These are phyloP conservation scores for Prinia subflava DNA, from an alignment of 2,113 vertebrate species.

Conservation along the genomic window DNA sequence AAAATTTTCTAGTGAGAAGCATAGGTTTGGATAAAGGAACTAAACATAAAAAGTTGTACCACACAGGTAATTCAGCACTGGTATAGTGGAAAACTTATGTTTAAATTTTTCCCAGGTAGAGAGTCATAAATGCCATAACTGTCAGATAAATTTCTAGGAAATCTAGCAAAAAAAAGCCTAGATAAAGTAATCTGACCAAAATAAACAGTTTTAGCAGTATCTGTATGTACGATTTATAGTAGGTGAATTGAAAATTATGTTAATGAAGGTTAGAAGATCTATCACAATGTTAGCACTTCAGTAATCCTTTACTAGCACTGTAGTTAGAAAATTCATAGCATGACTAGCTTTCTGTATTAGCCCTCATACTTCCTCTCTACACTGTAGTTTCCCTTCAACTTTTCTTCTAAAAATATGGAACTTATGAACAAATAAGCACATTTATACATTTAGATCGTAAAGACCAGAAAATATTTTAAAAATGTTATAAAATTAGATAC, in stretches of 20 bases:
- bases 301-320: not conserved
- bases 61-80: not conserved
- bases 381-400: not conserved
- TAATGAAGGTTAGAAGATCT: not conserved
- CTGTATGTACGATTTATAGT: not conserved
- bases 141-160: not conserved
- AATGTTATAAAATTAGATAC: not conserved
- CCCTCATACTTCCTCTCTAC: not conserved
- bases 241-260: not conserved
- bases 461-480: not conserved
- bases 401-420: not conserved
- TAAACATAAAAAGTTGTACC: not conserved
- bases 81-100: not conserved
- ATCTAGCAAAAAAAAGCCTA: not conserved
- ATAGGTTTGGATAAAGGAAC: not conserved
- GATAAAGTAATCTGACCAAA: not conserved
- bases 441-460: not conserved
- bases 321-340: constrained; percentile 28
- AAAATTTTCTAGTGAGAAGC: not conserved
- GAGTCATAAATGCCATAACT: not conserved
- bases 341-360: not conserved
- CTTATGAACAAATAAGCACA: not conserved
- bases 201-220: not conserved
- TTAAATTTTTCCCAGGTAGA: not conserved
- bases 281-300: not conserved